Evolutionary conservation across 2,113 vertebrate genomes (phyloP).

Genomic region (Pimephales promelas): DNA sequence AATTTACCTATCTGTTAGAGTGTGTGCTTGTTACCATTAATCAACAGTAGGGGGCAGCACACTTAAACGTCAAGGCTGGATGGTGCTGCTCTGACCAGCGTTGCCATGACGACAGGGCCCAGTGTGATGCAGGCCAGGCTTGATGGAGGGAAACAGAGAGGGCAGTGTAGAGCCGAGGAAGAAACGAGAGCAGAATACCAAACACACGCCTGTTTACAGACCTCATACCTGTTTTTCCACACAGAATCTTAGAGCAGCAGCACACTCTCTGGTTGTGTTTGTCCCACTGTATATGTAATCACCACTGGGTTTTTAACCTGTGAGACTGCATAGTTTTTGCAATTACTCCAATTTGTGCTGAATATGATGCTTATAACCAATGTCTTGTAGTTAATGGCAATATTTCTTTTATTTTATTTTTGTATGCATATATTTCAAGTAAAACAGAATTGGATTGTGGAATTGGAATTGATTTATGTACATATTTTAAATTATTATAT

Average conservation of each 20-base stretch:
- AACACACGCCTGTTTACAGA: conserved; percentile 41
- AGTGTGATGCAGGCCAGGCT: conserved; percentile 63
- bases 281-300: not conserved
- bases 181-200: conserved; percentile 43
- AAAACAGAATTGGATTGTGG: too few relatives aligned
- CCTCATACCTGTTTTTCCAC: conserved; percentile 45
- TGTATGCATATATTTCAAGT: too few relatives aligned
- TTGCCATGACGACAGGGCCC: conserved; percentile 87
- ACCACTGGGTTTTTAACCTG: not conserved
- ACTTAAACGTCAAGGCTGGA: conserved; percentile 65
- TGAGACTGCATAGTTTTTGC: not conserved
- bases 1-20: not conserved
- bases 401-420: too few relatives aligned
- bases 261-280: too few relatives aligned
- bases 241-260: not conserved
- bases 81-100: conserved; percentile 73
- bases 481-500: too few relatives aligned
- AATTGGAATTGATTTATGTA: too few relatives aligned
- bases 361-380: not conserved
- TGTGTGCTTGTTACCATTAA: conserved; percentile 55
- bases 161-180: conserved; percentile 69
- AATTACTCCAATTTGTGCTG: not conserved
- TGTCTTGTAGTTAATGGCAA: too few relatives aligned
- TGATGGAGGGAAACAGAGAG: conserved; percentile 64
- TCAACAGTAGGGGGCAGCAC: conserved; percentile 83